phyloP scores from a whole-genome alignment of 1,140 invertebrate species.

The Drosophila pallidifrons region DNA sequence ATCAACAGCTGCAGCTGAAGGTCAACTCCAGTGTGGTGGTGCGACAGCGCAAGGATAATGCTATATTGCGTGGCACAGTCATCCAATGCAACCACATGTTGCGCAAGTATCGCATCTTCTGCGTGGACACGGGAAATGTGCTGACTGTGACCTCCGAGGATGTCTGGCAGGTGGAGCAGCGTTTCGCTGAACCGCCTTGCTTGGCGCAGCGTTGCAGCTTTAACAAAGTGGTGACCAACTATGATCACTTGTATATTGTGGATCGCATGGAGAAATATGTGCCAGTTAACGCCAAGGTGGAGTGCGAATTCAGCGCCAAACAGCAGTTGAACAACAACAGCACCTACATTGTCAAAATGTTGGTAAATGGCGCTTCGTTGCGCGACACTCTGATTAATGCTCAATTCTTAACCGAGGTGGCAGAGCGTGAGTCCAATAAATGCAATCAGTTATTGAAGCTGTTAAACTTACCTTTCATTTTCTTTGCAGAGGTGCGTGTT shows the following conservation, averaged over 20 bases:
- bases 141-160: constrained; percentile 87
- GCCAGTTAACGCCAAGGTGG: constrained; percentile 64
- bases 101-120: constrained; percentile 88
- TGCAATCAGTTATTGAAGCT: background rate
- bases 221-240: constrained; percentile 86
- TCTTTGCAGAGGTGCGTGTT: constrained; percentile 63
- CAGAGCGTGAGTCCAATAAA: constrained; percentile 51
- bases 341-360: constrained; percentile 66
- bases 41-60: constrained; percentile 88
- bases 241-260: constrained; percentile 86
- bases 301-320: constrained; percentile 70
- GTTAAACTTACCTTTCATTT: background rate
- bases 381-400: constrained; percentile 63
- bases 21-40: constrained; percentile 88
- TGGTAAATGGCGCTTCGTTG: constrained; percentile 69
- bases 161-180: constrained; percentile 89
- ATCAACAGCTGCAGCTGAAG: constrained; percentile 84
- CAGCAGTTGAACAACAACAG: constrained; percentile 27
- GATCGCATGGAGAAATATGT: constrained; percentile 86
- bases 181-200: constrained; percentile 89
- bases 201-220: constrained; percentile 89
- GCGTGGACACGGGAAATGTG: constrained; percentile 91
- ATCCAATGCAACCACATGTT: constrained; percentile 86
- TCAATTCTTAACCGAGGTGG: constrained; percentile 65
- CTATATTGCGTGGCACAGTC: constrained; percentile 89